Conservation (phyloP, 2,113 vertebrate species). For the Hystrix brachyura region DNA sequence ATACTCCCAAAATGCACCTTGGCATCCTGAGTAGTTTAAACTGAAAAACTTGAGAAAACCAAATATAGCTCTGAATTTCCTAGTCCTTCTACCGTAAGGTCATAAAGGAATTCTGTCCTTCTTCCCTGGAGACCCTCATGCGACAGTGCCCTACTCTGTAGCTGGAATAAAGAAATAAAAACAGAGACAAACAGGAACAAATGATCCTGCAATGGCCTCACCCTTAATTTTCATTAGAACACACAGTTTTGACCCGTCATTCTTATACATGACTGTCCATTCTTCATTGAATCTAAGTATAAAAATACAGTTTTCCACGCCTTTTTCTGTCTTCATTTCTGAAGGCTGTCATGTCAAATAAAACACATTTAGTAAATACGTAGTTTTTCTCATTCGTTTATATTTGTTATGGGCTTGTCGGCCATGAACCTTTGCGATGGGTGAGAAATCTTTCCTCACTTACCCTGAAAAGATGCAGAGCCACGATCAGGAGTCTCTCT, state of each 20-base stretch:
- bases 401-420: neutral
- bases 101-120: neutral
- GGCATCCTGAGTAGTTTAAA: neutral
- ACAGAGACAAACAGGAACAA: neutral
- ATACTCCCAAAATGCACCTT: neutral
- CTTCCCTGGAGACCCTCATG: neutral
- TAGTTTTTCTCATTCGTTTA: neutral
- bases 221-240: neutral
- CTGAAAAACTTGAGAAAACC: neutral
- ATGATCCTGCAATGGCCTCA: too few relatives aligned
- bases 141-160: neutral
- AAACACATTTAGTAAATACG: neutral
- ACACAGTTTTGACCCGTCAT: neutral
- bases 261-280: neutral
- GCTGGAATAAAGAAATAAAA: neutral
- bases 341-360: neutral
- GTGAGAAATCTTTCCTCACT: neutral
- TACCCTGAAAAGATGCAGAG: neutral
- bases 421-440: neutral
- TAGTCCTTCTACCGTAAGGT: neutral
- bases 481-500: neutral
- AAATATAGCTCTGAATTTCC: neutral
- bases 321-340: neutral
- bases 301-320: neutral
- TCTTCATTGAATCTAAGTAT: neutral